Evolutionary conservation across 2,113 vertebrate species (phyloP), one percentile per base, ranked within the genome.

Genomic region (Larimichthys polyactis): DNA sequence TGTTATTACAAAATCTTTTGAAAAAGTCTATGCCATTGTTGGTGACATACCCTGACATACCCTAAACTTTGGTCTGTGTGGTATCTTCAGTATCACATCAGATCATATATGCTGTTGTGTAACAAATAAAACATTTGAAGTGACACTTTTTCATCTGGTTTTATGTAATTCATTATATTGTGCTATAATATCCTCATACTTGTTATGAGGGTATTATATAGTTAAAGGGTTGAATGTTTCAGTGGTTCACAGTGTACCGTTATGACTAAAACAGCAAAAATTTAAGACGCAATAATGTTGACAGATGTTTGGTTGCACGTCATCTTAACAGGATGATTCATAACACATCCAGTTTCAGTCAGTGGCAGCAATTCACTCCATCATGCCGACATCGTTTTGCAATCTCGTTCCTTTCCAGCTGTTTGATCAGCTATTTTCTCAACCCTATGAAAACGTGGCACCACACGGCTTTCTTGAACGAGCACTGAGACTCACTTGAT

Each of bases 351-450:
- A 59, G 24, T 54, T 17, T 43, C 11, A 27, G 22, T 55, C 32
- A 44, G 15, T 49, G 36, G 32, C 8, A 44, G 16, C 16, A n/a
- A 49, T 43, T 15, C 8, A 29, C 10, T 36, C 20, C 9, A n/a
- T 59, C 12, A 64, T 68, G n/a, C 20, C 11, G 22, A 62, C 43
- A 68, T 73, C 65, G 7, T 55, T 27, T 49, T 55, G 5, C 46
- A 81, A 52, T 81, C 40, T 22, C 43, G 22, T 4, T 73, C 46
- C 43, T 52, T 63, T 70, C 20, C 55, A 57, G 36, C 10, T n/a
- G 75, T 59, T 71, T 80, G 57, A 83, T 80, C 48, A 69, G 63
- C 68, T 59, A 20, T 83, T 74, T 75, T 27, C 49, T 51, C 24
- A 6, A 2, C 1, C 24, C 36, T 66, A 5, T 44, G 29, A 62